These are phyloP conservation scores for Rhyacophila brunnea DNA, from an alignment of 1,140 invertebrate species.

Conservation along the genomic window DNA sequence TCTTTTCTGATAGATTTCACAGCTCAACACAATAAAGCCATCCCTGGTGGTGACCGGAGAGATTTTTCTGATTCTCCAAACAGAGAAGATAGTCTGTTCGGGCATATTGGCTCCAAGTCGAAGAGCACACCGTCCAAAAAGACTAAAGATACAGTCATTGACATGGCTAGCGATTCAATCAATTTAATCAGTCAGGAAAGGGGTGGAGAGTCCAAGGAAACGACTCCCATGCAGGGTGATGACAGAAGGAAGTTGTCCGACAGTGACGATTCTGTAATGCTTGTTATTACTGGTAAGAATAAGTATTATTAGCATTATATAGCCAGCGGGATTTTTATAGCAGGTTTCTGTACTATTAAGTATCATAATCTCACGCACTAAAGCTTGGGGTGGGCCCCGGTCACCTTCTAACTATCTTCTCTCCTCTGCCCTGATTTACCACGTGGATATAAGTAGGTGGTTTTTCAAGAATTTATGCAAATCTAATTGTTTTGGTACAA, in stretches of 20 bases:
- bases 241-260: slow-evolving; percentile 20
- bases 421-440: too few species aligned
- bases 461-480: too few species aligned
- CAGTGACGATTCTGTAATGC: slow-evolving; percentile 22
- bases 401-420: too few species aligned
- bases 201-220: background rate
- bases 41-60: background rate
- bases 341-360: too few species aligned
- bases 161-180: slow-evolving; percentile 9
- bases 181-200: slow-evolving; percentile 27
- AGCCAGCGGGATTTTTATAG: too few species aligned
- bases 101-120: slow-evolving; percentile 1
- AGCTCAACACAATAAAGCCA: background rate
- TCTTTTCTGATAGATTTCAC: slow-evolving; percentile 31
- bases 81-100: slow-evolving; percentile 21
- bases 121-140: slow-evolving; percentile 16
- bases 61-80: background rate
- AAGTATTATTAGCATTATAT: too few species aligned
- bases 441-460: too few species aligned
- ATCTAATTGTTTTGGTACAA: too few species aligned
- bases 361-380: too few species aligned
- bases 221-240: background rate
- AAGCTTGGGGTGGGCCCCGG: too few species aligned
- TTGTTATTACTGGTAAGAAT: slow-evolving; percentile 10
- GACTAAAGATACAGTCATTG: slow-evolving; percentile 6